Base-by-base conservation (phyloP, 2,113 vertebrate genomes). In the Epinephelus cyanopodus region DNA sequence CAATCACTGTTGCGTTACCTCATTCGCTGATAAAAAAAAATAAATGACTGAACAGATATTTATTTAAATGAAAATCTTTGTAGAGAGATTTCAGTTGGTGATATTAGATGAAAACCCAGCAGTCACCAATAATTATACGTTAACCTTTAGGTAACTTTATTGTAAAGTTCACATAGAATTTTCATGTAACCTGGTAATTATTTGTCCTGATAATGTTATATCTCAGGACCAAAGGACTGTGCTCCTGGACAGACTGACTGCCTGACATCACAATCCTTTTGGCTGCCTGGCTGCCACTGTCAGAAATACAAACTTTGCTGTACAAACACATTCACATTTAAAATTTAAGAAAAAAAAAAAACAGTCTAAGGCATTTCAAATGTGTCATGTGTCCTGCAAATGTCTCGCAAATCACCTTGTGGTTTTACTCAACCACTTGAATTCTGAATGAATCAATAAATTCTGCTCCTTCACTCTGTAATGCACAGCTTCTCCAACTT, bases 321-420 rank as follows among this genome's bases (percentile, higher is more conserved):
- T 47, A 19, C 18, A n/a, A 12, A 45, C 11, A 54, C 29, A 47
- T 25, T 19, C n/a, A 27, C 2, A 2, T 37, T 29, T 29, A 11
- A 25, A 74, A 65, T 57, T n/a, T n/a, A n/a, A n/a, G n/a, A n/a
- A n/a, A n/a, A n/a, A n/a, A n/a, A 15, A 42, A 19, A 10, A 29
- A 15, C 62, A 14, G 14, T 33, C 57, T 25, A 23, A 17, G 19
- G 11, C n/a, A 63, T 27, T 48, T 50, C 17, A 33, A 21, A 62
- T 75, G 7, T 48, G 21, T 70, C 4, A 5, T 17, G 3, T 47
- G 61, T 74, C 10, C 14, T 72, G 11, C 17, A 74, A 37, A 65
- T 87, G 10, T 69, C n/a, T 52, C 25, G 11, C 25, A 78, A 39
- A 62, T 54, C 11, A 58, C 15, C 50, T 48, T 54, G 6, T 69